A percentile compares a stretch with the other conserved stretches of the same genome.
phyloP scores from a whole-genome alignment of 2,888 invertebrate genomes.

The Metellina segmentata region DNA sequence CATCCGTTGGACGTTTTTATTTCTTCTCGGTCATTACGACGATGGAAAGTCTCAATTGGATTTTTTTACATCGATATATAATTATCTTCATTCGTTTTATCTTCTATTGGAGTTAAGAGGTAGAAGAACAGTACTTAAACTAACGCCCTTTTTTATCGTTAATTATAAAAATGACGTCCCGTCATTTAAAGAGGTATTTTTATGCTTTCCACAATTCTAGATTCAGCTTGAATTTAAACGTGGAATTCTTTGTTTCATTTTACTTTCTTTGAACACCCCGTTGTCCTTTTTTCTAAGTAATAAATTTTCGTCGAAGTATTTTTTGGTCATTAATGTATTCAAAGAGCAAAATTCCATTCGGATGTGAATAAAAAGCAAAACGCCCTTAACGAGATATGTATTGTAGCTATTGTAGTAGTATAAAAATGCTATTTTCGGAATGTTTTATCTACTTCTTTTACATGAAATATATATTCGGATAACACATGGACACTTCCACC shows the following conservation, averaged over 20 bases:
- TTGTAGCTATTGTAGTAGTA: too few relatives aligned
- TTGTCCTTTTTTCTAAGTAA: neutral
- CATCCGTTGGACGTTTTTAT: neutral
- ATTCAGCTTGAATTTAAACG: neutral
- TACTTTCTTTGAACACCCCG: neutral
- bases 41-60: neutral
- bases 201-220: neutral
- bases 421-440: too few relatives aligned
- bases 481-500: too few relatives aligned
- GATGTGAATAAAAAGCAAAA: too few relatives aligned
- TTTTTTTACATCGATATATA: slow-evolving; percentile 5
- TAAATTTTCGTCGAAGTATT: neutral
- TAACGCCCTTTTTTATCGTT: slow-evolving; percentile 25
- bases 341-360: neutral
- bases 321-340: neutral
- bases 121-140: neutral
- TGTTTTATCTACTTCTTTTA: too few relatives aligned
- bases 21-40: slow-evolving; percentile 11
- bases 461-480: too few relatives aligned
- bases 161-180: neutral
- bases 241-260: neutral
- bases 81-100: slow-evolving; percentile 17
- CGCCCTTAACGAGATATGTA: too few relatives aligned
- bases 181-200: neutral
- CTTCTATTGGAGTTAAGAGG: slow-evolving; percentile 19